Base-by-base conservation (phyloP, 2,888 invertebrate species). In the Eilema griseolum region DNA sequence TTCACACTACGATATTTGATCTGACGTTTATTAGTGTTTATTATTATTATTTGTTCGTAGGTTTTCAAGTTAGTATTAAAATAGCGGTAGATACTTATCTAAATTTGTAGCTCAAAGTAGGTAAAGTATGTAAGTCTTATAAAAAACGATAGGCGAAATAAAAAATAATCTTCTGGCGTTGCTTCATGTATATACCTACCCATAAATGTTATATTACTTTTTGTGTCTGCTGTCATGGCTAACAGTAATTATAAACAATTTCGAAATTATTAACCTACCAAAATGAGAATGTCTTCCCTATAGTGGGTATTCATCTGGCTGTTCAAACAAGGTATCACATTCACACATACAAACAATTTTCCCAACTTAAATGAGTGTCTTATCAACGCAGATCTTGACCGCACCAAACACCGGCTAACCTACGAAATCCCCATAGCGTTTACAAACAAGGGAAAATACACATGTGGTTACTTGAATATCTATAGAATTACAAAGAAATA, bases 371-470 rank as follows among this genome's bases (percentile, higher is more conserved):
- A 82, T 83, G 74, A 78, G 69, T 81, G 83, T 78, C 79, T 79
- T 82, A 82, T 82, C 82, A 79, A 66, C 75, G 70, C 74, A 68
- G 76, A 83, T 82, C 82, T 82, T 81, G 78, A 79, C 83, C 81
- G 77, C 76, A 79, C 74, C 75, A 73, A 75, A 79, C 79, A 71
- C 72, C 67, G 75, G 75, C 71, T 65, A 79, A 74, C 73, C 81
- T 78, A 74, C 79, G 78, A 69, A 83, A 78, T 71, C 76, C 75
- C 73, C 78, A 72, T 76, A 79, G 78, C 77, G 64, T 61, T 72
- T n/a, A 59, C 60, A 64, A 76, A 75, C 72, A 80, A 71, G 70
- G 70, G 63, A 71, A 78, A 11, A 63, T 20, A 67, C 71, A 52
- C 20, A 62, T 11, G 24, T 62, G 3, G 57, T 14, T 20, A 28